A percentile compares a stretch with the other conserved stretches of the same genome.
phyloP scores from a whole-genome alignment of 1,140 invertebrate genomes.

The Drosophila orena region DNA sequence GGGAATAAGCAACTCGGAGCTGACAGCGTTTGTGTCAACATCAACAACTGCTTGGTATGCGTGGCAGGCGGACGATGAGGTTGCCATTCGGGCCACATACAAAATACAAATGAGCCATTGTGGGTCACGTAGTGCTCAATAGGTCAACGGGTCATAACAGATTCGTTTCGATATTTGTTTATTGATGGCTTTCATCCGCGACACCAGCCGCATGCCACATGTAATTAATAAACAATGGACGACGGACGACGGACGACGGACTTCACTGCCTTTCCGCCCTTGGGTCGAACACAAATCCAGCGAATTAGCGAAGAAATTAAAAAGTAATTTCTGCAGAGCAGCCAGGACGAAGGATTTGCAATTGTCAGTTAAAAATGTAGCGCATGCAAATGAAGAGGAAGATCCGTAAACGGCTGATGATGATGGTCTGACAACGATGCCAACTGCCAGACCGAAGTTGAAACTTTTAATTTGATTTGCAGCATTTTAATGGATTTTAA shows the following conservation, averaged over 20 bases:
- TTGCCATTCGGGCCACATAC: constrained; percentile 67
- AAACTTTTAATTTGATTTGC: constrained; percentile 84
- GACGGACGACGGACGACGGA: constrained; percentile 2
- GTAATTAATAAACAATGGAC: constrained; percentile 54
- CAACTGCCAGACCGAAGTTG: constrained; percentile 52
- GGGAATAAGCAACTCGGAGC: constrained; percentile 50
- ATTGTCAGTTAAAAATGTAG: constrained; percentile 68
- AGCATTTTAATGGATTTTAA: constrained; percentile 84
- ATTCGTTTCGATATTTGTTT: constrained; percentile 49
- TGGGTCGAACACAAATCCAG: constrained; percentile 22
- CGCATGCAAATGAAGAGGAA: constrained; percentile 69
- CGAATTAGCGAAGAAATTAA: constrained; percentile 76
- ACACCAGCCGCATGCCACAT: neutral
- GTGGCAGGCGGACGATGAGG: constrained; percentile 62
- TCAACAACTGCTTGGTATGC: constrained; percentile 67
- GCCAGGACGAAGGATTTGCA: constrained; percentile 52
- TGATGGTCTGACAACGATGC: constrained; percentile 62
- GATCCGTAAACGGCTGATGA: constrained; percentile 58
- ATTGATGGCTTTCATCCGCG: constrained; percentile 15
- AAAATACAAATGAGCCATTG: constrained; percentile 80
- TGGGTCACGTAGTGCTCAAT: constrained; percentile 68
- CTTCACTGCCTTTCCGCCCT: neutral
- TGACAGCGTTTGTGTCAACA: constrained; percentile 34
- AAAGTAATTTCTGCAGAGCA: constrained; percentile 67
- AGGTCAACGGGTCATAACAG: constrained; percentile 70